These are phyloP conservation scores for Drosophila stalkeri DNA, from an alignment of 2,888 invertebrate species.

Conservation along the genomic window DNA sequence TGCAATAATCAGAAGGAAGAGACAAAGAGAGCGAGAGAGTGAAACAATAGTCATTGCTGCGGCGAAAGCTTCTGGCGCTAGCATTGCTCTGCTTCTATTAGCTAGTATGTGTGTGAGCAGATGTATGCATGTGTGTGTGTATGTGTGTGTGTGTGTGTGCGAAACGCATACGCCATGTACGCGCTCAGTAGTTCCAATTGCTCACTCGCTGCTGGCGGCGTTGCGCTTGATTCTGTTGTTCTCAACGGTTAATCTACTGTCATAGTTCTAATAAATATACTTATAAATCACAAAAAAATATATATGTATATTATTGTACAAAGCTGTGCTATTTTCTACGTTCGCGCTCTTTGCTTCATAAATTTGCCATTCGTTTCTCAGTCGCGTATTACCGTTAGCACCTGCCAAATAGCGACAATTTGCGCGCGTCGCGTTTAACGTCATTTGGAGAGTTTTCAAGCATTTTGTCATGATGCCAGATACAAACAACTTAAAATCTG, in stretches of 20 bases:
- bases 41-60: conserved; percentile 4
- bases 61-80: conserved; percentile 54
- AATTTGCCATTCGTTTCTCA: conserved; percentile 35
- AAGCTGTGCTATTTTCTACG: conserved; percentile 40
- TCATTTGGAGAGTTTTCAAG: conserved; percentile 10
- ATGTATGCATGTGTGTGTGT: conserved; percentile 16
- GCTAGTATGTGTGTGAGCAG: conserved; percentile 6
- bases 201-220: conserved; percentile 66
- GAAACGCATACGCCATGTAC: conserved; percentile 64
- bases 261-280: conserved; percentile 49
- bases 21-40: conserved; percentile 8
- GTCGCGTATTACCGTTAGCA: conserved; percentile 67
- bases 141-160: conserved; percentile 29
- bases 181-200: conserved; percentile 72
- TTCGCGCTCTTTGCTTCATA: conserved; percentile 31
- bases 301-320: conserved; percentile 30
- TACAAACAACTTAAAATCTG: conserved; percentile 60
- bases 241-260: conserved; percentile 49
- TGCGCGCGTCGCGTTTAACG: conserved; percentile 34
- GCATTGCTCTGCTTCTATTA: conserved; percentile 11
- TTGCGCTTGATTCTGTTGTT: conserved; percentile 44
- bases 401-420: conserved; percentile 42
- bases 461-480: conserved; percentile 59
- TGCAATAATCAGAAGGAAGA: conserved; percentile 7
- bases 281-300: conserved; percentile 25